phyloP scores from a whole-genome alignment of 2,797 vertebrate species.

The Petrocephalus schoutedeni region DNA sequence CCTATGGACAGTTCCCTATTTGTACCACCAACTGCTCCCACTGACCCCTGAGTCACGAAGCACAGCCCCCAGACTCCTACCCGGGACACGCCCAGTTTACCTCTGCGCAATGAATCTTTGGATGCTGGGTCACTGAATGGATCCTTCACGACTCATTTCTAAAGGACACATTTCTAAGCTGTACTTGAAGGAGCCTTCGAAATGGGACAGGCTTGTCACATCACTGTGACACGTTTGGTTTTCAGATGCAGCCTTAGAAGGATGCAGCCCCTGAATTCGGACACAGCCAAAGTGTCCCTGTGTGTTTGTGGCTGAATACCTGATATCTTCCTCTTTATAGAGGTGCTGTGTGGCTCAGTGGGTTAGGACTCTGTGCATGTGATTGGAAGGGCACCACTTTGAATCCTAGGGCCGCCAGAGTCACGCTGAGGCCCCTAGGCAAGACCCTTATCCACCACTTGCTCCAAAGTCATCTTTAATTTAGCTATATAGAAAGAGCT shows the following conservation, averaged over 20 bases:
- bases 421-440: background rate
- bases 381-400: background rate
- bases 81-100: no score
- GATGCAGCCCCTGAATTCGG: no score
- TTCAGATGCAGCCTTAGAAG: no score
- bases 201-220: no score
- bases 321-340: background rate
- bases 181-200: no score
- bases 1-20: no score
- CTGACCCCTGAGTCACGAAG: no score
- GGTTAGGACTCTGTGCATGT: background rate
- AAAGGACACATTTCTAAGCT: no score
- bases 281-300: background rate
- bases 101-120: no score
- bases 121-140: background rate
- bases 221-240: no score
- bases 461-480: background rate
- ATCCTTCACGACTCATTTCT: background rate
- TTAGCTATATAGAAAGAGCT: no score
- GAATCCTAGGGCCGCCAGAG: background rate
- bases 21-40: background rate
- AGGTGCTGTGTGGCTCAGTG: background rate
- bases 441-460: background rate
- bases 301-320: background rate
- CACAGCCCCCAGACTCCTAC: no score